Percentiles rank a stretch among this genome's conserved stretches.
Evolutionary conservation across 2,888 invertebrate species (phyloP).

Genomic region (Leuctra nigra): DNA sequence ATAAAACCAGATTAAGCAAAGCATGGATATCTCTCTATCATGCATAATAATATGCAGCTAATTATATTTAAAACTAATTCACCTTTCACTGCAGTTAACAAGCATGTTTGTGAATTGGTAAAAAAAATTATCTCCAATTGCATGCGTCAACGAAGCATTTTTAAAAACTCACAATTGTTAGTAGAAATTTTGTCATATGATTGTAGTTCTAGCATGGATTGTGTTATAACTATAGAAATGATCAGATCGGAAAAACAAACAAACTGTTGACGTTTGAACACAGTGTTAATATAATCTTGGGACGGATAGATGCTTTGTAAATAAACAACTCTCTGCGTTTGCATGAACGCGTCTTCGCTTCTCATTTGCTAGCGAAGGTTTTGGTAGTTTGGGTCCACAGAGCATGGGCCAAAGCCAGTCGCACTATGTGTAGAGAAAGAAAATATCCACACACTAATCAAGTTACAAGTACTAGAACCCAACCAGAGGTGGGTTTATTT

Average conservation of each 20-base stretch:
- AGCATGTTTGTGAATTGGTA: no score
- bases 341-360: slow-evolving; percentile 8
- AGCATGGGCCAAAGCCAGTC: not conserved
- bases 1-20: no score
- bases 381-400: not conserved
- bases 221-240: not conserved
- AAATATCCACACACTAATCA: not conserved
- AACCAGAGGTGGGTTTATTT: not conserved
- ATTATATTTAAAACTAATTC: no score
- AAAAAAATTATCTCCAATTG: no score
- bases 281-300: slow-evolving; percentile 11
- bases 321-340: slow-evolving; percentile 5
- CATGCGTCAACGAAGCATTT: no score
- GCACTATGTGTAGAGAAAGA: not conserved
- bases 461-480: slow-evolving; percentile 7
- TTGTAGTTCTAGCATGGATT: no score
- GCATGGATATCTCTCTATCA: no score
- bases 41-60: no score
- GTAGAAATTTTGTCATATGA: no score
- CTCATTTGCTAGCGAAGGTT: not conserved
- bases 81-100: no score
- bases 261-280: slow-evolving; percentile 5
- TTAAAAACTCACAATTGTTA: no score
- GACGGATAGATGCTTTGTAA: slow-evolving; percentile 5
- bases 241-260: not conserved